These are phyloP conservation scores for Tapirus terrestris DNA, from an alignment of 2,113 vertebrate species.

Conservation along the genomic window DNA sequence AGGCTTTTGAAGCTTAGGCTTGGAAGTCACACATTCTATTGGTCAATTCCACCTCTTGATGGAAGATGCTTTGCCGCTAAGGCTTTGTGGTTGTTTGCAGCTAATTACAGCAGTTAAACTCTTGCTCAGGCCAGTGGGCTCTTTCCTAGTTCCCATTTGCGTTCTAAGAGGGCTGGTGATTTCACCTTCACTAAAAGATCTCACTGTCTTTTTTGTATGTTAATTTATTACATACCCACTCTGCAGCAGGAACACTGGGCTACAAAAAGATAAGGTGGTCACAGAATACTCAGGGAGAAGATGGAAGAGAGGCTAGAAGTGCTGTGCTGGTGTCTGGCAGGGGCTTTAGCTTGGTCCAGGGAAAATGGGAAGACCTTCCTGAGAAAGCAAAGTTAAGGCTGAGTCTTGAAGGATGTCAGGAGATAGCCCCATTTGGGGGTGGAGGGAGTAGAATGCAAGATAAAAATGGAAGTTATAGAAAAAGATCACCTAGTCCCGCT, in stretches of 20 bases:
- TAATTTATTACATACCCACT: not conserved
- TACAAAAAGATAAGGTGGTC: not conserved
- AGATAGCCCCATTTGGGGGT: not conserved
- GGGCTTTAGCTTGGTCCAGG: not conserved
- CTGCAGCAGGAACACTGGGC: not conserved
- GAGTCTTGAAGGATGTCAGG: not conserved
- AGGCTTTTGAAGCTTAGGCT: not conserved
- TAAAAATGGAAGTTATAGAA: not conserved
- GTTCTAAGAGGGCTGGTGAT: not conserved
- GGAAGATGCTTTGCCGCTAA: not conserved
- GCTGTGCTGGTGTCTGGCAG: not conserved
- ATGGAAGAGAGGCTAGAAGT: not conserved
- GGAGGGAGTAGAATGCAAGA: not conserved
- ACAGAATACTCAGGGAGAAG: not conserved
- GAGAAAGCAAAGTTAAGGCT: not conserved
- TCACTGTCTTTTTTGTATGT: not conserved
- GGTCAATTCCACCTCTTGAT: not conserved
- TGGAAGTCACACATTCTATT: not conserved
- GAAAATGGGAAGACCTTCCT: not conserved
- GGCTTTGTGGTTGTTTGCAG: not conserved
- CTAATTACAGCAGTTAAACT: not conserved
- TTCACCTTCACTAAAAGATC: not conserved
- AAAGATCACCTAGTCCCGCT: not conserved
- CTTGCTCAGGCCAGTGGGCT: not conserved
- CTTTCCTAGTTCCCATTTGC: not conserved